phyloP scores from a whole-genome alignment of 2,113 vertebrate genomes.

The Zosterops japonicus region DNA sequence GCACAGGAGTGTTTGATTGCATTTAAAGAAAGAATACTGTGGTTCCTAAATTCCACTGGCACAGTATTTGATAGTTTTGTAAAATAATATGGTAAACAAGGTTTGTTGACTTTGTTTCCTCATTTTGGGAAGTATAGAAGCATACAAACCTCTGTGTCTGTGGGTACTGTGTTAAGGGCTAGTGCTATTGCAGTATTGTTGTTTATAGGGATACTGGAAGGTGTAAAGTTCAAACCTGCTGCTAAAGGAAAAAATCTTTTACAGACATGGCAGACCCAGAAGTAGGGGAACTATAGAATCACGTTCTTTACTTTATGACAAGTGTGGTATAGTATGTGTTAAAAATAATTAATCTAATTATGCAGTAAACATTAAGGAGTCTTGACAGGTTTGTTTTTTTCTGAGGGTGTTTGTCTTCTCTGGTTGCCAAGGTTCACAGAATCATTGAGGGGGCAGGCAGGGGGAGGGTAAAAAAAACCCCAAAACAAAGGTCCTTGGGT shows the following conservation, averaged over 20 bases:
- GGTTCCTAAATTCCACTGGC: not conserved
- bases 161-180: not conserved
- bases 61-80: not conserved
- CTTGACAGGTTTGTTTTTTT: not conserved
- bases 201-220: not conserved
- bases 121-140: not conserved
- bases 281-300: not conserved
- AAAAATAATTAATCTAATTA: not conserved
- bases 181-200: not conserved
- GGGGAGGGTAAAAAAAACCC: accelerated
- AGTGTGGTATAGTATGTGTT: not conserved
- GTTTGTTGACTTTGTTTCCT: not conserved
- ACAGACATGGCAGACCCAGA: not conserved
- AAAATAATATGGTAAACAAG: not conserved
- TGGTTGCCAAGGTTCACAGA: not conserved
- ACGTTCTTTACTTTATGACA: not conserved
- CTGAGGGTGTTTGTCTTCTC: not conserved
- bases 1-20: not conserved
- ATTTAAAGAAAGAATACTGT: not conserved
- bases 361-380: not conserved
- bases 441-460: not conserved
- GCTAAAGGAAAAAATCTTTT: not conserved
- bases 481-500: not conserved
- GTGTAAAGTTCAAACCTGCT: not conserved
- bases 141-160: not conserved